A percentile compares a stretch with the other conserved stretches of the same genome.
Conservation (phyloP, 2,797 vertebrate species). For the Chloroceryle amazona region DNA sequence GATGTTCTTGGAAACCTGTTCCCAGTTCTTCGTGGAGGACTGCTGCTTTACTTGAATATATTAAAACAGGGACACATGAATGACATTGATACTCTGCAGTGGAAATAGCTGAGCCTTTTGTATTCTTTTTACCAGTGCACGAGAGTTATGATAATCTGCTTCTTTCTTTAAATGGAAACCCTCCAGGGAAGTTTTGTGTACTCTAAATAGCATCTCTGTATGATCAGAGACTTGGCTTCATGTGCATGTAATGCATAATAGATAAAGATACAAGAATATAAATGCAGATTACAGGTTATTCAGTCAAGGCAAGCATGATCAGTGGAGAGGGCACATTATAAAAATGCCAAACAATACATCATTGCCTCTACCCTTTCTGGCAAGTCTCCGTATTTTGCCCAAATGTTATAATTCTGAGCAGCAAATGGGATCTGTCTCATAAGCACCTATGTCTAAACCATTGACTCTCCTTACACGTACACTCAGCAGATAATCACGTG, state of each 20-base stretch:
- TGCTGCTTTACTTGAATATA: slow-evolving; percentile 49
- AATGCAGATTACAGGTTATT: slow-evolving; percentile 77
- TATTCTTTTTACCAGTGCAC: slow-evolving; percentile 50
- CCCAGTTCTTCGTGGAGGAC: slow-evolving; percentile 44
- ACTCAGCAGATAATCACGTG: slow-evolving; percentile 6
- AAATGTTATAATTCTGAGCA: neutral
- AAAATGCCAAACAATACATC: slow-evolving; percentile 28
- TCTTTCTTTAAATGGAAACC: slow-evolving; percentile 73
- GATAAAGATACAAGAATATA: slow-evolving; percentile 57
- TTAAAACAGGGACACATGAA: slow-evolving; percentile 62
- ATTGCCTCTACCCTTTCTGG: slow-evolving; percentile 32
- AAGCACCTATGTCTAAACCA: slow-evolving; percentile 24
- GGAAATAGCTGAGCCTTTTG: slow-evolving; percentile 63
- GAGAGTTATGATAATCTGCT: slow-evolving; percentile 55
- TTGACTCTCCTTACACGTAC: neutral
- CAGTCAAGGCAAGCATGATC: slow-evolving; percentile 52
- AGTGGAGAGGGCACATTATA: neutral
- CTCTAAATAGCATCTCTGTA: slow-evolving; percentile 78
- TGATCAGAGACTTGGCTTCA: slow-evolving; percentile 73
- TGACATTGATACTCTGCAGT: slow-evolving; percentile 43
- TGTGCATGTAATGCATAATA: slow-evolving; percentile 65
- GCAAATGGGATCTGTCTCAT: neutral
- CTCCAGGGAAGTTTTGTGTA: slow-evolving; percentile 80
- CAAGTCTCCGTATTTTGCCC: neutral
- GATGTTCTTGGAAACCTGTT: slow-evolving; percentile 72